phyloP scores from a whole-genome alignment of 2,888 invertebrate genomes.

The Agonopterix arenella region DNA sequence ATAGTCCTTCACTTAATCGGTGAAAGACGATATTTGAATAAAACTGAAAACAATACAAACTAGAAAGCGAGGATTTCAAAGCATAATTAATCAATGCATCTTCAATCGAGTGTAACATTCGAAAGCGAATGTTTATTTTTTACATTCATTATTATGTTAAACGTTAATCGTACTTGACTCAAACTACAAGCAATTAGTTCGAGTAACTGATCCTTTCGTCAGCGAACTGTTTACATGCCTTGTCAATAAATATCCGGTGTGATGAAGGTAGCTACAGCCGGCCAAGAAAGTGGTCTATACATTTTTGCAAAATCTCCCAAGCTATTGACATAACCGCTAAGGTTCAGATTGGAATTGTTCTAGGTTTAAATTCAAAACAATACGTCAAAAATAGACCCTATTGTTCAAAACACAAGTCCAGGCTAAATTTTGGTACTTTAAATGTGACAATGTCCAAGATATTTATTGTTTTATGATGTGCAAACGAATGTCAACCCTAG shows the following conservation, averaged over 20 bases:
- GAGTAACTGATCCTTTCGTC: slow-evolving; percentile 6
- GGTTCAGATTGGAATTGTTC: too few species aligned
- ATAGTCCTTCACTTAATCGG: too few species aligned
- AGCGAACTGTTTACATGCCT: neutral
- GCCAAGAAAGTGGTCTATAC: neutral
- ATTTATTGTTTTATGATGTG: too few species aligned
- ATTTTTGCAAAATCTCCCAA: too few species aligned
- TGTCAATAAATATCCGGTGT: neutral
- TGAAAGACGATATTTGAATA: too few species aligned
- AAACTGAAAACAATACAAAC: neutral
- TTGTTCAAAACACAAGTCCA: too few species aligned
- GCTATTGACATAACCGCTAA: too few species aligned
- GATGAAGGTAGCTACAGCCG: too few species aligned
- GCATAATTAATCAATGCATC: slow-evolving; percentile 16
- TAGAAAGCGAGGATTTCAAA: slow-evolving; percentile 30
- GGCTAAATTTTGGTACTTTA: too few species aligned
- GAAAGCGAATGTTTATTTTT: slow-evolving; percentile 35
- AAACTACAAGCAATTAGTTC: slow-evolving; percentile 9
- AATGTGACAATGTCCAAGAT: too few species aligned
- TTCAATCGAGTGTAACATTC: slow-evolving; percentile 34
- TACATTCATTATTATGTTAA: slow-evolving; percentile 18
- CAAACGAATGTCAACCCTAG: too few species aligned
- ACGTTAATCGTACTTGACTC: slow-evolving; percentile 18
- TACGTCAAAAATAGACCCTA: slow-evolving; percentile 1
- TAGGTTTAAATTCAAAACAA: too few species aligned